phyloP scores from a whole-genome alignment of 2,113 vertebrate genomes.

The Halcyon malimbica region DNA sequence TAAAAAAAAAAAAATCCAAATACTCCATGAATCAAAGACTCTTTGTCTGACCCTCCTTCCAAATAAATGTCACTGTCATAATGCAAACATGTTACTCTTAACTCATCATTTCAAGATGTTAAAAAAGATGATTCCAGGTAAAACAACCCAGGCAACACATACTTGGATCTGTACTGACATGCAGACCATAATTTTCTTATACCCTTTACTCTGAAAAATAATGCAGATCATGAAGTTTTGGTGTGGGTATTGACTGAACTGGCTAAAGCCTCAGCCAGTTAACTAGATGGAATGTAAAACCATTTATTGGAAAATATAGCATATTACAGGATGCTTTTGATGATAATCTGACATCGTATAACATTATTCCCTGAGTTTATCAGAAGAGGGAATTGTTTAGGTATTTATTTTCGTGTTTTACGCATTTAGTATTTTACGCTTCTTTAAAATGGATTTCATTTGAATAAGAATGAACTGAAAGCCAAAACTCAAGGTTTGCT shows the following conservation, averaged over 20 bases:
- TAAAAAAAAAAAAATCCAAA: background rate
- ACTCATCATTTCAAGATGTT: background rate
- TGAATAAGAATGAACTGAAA: background rate
- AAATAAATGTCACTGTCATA: background rate
- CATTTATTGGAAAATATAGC: background rate
- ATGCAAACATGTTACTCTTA: background rate
- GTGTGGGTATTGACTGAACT: background rate
- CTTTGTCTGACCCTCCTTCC: background rate
- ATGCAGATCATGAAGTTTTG: background rate
- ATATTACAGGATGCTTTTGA: background rate
- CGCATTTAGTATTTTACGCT: background rate
- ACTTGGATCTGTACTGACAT: background rate
- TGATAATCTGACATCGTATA: background rate
- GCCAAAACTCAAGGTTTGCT: background rate
- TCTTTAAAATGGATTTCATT: background rate
- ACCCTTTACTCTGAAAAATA: background rate
- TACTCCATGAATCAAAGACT: background rate
- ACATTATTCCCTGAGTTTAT: background rate
- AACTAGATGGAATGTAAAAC: background rate
- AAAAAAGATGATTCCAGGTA: background rate
- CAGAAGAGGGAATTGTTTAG: background rate
- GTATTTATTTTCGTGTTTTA: background rate
- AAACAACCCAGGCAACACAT: background rate
- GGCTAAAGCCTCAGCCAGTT: background rate
- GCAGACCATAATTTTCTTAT: background rate